Conservation (phyloP, 2,113 vertebrate species). For the Calyptomena viridis region DNA sequence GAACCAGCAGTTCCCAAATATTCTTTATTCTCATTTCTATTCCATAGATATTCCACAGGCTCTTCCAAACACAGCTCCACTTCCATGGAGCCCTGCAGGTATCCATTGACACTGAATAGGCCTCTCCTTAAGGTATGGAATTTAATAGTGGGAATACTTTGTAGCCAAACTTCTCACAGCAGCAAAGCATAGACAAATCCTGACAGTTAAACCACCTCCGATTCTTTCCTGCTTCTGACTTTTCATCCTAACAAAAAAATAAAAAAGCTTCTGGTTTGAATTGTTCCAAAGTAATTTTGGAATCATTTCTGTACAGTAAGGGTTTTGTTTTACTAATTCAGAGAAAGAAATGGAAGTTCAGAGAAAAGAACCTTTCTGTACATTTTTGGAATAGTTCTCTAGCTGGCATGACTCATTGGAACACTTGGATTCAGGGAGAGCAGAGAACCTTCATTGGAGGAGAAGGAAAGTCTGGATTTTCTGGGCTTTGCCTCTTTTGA, state of each 20-base stretch:
- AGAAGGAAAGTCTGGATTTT: not conserved
- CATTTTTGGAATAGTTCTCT: not conserved
- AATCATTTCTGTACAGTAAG: not conserved
- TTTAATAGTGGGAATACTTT: not conserved
- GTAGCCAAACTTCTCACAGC: not conserved
- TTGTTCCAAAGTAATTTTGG: not conserved
- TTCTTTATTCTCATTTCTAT: not conserved
- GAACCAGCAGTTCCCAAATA: not conserved
- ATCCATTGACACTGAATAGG: not conserved
- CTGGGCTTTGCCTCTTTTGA: not conserved
- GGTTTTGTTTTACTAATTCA: not conserved
- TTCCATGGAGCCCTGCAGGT: not conserved
- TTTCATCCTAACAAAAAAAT: not conserved
- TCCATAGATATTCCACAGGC: not conserved
- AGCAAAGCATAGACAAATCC: constrained; percentile 13
- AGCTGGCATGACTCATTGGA: not conserved
- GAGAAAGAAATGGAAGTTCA: not conserved
- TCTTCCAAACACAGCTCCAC: not conserved
- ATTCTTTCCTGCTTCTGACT: not conserved
- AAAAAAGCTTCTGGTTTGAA: not conserved
- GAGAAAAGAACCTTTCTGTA: not conserved
- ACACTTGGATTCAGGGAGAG: not conserved
- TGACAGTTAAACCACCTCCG: not conserved
- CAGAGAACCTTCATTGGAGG: not conserved
- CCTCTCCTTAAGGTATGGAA: not conserved